These are phyloP conservation scores for Chrysomela aeneicollis DNA, from an alignment of 2,888 invertebrate species.

Conservation along the genomic window DNA sequence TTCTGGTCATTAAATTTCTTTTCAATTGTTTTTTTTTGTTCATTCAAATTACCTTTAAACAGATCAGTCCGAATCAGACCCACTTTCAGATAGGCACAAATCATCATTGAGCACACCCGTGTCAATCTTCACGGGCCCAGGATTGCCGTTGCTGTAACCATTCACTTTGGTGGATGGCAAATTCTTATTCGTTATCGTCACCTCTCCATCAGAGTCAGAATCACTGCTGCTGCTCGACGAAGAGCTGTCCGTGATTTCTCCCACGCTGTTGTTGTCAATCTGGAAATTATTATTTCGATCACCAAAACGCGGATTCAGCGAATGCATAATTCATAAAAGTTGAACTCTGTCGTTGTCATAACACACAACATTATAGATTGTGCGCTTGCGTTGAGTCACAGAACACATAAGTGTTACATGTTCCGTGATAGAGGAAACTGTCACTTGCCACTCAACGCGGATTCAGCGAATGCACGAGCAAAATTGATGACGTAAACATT, in stretches of 20 bases:
- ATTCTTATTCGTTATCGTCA: slow-evolving; percentile 30
- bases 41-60: slow-evolving; percentile 3
- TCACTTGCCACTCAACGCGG: too few species aligned
- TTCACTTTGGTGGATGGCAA: slow-evolving; percentile 48
- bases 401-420: too few species aligned
- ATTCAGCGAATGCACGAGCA: too few species aligned
- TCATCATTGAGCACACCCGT: slow-evolving; percentile 81
- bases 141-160: slow-evolving; percentile 60
- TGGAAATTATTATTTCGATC: too few species aligned
- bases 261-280: slow-evolving; percentile 51
- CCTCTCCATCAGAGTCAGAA: slow-evolving; percentile 54
- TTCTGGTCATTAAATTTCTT: neutral
- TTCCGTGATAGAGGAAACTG: too few species aligned
- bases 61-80: slow-evolving; percentile 68
- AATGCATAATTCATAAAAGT: too few species aligned
- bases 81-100: slow-evolving; percentile 86
- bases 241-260: slow-evolving; percentile 58
- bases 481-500: too few species aligned
- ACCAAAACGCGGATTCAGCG: too few species aligned
- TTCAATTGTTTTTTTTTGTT: too few species aligned
- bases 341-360: too few species aligned
- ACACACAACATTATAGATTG: too few species aligned
- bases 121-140: slow-evolving; percentile 51
- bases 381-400: too few species aligned
- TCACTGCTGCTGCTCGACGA: slow-evolving; percentile 58